Evolutionary conservation across 2,888 invertebrate species (phyloP).

Genomic region (Dicyrtomina minuta): DNA sequence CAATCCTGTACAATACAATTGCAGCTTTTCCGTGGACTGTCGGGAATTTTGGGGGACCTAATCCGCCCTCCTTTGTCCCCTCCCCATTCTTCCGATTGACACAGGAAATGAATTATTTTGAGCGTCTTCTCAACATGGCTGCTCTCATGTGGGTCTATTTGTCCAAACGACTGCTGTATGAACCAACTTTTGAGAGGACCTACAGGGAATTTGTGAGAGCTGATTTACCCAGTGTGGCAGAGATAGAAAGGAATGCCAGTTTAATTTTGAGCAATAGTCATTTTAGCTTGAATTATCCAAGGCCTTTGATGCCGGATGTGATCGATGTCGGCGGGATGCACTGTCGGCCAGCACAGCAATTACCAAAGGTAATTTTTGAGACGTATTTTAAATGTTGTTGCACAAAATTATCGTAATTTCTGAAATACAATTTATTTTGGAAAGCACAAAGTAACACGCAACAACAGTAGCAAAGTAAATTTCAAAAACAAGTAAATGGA

Average conservation of each 20-base stretch:
- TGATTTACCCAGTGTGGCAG: conserved; percentile 41
- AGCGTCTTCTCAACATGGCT: background rate
- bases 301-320: conserved; percentile 52
- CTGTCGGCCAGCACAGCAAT: conserved; percentile 46
- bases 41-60: background rate
- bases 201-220: conserved; percentile 31
- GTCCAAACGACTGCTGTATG: conserved; percentile 55
- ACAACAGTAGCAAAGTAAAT: too few species aligned
- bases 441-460: too few species aligned
- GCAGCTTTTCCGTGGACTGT: background rate
- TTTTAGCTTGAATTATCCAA: conserved; percentile 43
- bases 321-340: conserved; percentile 54
- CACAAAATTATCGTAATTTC: too few species aligned
- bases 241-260: conserved; percentile 48
- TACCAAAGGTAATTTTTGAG: conserved; percentile 36
- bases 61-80: background rate
- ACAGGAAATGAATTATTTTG: background rate
- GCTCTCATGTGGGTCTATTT: background rate
- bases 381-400: background rate
- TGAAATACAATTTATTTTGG: too few species aligned
- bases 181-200: conserved; percentile 41
- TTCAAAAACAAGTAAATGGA: too few species aligned
- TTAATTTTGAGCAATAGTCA: conserved; percentile 52
- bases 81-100: background rate
- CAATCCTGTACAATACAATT: background rate